Evolutionary conservation across 1,140 invertebrate species (phyloP), one percentile per base, ranked within the genome.

Genomic region (Trypoxylus dichotomus): DNA sequence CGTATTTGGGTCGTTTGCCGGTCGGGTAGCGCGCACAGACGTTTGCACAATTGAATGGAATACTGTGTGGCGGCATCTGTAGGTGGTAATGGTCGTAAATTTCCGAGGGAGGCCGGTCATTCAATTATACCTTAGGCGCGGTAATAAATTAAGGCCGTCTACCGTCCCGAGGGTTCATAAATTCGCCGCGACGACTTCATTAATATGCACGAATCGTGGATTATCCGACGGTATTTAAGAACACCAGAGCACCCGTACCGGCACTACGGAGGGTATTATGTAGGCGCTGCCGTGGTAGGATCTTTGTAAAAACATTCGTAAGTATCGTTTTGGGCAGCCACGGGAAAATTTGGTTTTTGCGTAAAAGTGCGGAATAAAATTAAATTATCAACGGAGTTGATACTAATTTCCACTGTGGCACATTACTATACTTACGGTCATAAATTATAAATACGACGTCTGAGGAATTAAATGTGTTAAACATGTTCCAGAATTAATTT

Each of bases 111-210:
- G 10, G 10, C 25, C 60, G 60, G 60, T 63, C 60, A 63, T 63
- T 63, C 60, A 63, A 63, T 63, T 63, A 63, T 27, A 63, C 60
- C 60, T 63, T 27, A 63, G 60, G 60, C 21, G 60, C 60, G 25
- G 60, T 63, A 63, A 63, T 63, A 63, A 63, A 63, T 63, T 27
- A 47, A 47, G 43, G 43, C 43, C 43, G 43, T 47, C 43, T 47
- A 27, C 60, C 60, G 19, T 27, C 60, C 60, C 25, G 19, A 19
- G 60, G 60, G 60, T 63, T 63, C 60, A 63, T 63, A 63, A 63
- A 63, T 63, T 27, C 60, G 19, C 60, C 60, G 60, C 60, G 60
- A 63, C 60, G 60, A 63, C 60, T 63, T 63, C 60, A 63, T 63
- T 63, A 63, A 63, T 63, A 63, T 63, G 60, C 60, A 27, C 60